Evolutionary conservation across 2,113 vertebrate species (phyloP).

Genomic region (Lepus americanus): DNA sequence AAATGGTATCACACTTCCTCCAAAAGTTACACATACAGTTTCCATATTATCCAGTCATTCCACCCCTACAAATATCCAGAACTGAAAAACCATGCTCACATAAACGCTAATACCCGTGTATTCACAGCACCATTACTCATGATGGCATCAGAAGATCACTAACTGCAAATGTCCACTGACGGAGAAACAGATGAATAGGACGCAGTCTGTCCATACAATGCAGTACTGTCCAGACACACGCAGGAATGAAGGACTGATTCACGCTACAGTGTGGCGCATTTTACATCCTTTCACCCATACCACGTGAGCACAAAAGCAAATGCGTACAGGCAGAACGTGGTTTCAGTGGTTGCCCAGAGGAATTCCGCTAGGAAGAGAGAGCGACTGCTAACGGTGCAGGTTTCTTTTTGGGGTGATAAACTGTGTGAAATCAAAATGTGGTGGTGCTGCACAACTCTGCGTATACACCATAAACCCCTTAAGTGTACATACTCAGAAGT

Average conservation of each 20-base stretch:
- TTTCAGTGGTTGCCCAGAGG: not conserved
- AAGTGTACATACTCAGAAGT: not conserved
- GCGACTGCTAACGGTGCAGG: not conserved
- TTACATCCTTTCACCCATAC: too few species aligned
- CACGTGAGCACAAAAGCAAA: not conserved
- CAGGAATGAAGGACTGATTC: not conserved
- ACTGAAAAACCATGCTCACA: not conserved
- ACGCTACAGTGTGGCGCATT: not conserved
- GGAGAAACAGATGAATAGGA: not conserved
- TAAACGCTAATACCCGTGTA: not conserved
- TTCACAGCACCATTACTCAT: not conserved
- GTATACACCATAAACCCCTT: not conserved
- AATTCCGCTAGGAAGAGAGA: too few species aligned
- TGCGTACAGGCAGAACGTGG: not conserved
- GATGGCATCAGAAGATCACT: not conserved
- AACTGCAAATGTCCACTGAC: not conserved
- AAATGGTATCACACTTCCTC: not conserved
- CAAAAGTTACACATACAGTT: not conserved
- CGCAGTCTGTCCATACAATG: not conserved
- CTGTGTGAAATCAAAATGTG: not conserved
- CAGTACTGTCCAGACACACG: not conserved
- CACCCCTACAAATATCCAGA: not conserved
- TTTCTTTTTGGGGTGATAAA: not conserved
- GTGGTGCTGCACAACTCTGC: not conserved
- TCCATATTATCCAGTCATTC: not conserved